Evolutionary conservation across 2,888 invertebrate species (phyloP).

Genomic region (Incurvaria masculella): DNA sequence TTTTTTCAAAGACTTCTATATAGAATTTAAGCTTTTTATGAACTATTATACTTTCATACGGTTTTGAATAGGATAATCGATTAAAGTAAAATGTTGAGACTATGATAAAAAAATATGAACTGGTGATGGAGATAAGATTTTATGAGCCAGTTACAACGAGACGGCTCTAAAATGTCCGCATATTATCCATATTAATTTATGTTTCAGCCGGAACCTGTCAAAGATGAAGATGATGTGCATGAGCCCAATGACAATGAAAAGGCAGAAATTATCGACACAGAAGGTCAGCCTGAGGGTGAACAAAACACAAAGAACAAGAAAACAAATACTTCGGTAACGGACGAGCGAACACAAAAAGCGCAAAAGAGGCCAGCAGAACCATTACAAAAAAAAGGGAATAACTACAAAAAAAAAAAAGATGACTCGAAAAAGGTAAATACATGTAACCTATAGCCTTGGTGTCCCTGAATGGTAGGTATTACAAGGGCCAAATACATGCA

Average conservation of each 20-base stretch:
- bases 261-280: slow-evolving; percentile 18
- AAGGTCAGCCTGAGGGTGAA: slow-evolving; percentile 29
- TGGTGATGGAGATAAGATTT: too few species aligned
- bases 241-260: slow-evolving; percentile 24
- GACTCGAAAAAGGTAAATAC: too few species aligned
- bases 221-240: slow-evolving; percentile 39
- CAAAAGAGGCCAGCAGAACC: slow-evolving; percentile 28
- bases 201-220: slow-evolving; percentile 42
- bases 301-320: slow-evolving; percentile 23
- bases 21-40: background rate
- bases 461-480: slow-evolving; percentile 19
- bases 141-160: too few species aligned
- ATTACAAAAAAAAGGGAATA: slow-evolving; percentile 20
- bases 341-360: slow-evolving; percentile 17
- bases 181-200: too few species aligned
- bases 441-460: too few species aligned
- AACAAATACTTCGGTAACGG: too few species aligned
- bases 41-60: background rate
- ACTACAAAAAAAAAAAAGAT: slow-evolving; percentile 33
- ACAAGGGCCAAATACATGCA: slow-evolving; percentile 21
- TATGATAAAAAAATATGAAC: too few species aligned
- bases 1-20: too few species aligned
- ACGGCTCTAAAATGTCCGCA: too few species aligned
- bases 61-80: too few species aligned
- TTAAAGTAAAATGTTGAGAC: too few species aligned